Base-by-base conservation (phyloP, 2,113 vertebrate genomes). In the Sakesphorus luctuosus region DNA sequence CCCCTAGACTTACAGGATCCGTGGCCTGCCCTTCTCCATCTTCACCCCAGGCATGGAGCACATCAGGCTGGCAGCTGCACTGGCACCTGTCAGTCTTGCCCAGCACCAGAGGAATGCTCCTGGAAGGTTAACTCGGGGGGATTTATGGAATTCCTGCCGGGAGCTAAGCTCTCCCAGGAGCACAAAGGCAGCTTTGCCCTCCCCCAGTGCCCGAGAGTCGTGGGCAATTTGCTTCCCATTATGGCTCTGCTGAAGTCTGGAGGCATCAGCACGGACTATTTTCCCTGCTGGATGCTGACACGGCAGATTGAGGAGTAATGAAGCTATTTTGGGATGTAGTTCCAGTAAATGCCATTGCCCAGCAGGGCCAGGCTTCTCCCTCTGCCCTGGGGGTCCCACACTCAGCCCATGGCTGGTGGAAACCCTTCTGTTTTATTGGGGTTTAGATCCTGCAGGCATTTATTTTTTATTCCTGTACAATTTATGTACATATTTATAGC, bases 71-170 rank as follows among this genome's bases (percentile, higher is more conserved):
- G 56, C 76, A 87, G 38, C 69, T 67, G 28, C n/a, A 7, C 40
- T 94, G 96, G 82, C 94, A 97, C 77, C 89, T 97, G 93, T 67
- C 97, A 94, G 62, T 96, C 97, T 43, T 9, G 9, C 28, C 62
- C 88, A 9, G 85, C 87, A 31, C 23, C 9, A 4, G 38, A 13
- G 80, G 66, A 55, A 69, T 1, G 3, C 33, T 92, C 53, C 40
- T 3, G 7, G 35, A 72, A 36, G 38, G 80, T 44, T 16, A 69
- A 36, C 76, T 94, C 65, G 18, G 55, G 7, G 7, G 26, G 68
- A 62, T 86, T 94, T 80, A 66, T 76, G 80, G 87, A 89, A 61
- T 73, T 82, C 66, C 93, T 24, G 5, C n/a, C 81, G 19, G 35
- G 69, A 86, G 40, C 40, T n/a, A 21, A 23, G 56, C 56, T 59